Conservation (phyloP, 2,888 invertebrate species). For the Pandemis corylana region DNA sequence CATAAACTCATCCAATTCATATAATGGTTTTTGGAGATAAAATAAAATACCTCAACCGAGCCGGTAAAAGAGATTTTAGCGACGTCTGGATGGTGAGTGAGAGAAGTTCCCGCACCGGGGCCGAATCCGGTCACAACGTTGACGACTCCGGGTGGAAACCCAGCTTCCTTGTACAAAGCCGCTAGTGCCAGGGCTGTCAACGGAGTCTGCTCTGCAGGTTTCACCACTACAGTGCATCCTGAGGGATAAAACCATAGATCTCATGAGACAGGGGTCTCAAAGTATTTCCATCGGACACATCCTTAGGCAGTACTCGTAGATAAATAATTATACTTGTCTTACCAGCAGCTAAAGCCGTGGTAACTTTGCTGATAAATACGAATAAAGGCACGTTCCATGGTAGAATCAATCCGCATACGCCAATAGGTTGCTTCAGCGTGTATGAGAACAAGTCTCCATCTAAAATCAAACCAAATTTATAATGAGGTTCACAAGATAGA, state of each 20-base stretch:
- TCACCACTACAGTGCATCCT: conserved; percentile 93
- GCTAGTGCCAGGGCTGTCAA: conserved; percentile 94
- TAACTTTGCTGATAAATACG: conserved; percentile 96
- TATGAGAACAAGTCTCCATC: conserved; percentile 91
- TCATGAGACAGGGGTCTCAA: neutral
- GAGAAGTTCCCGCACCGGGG: conserved; percentile 89
- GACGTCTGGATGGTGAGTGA: conserved; percentile 89
- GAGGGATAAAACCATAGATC: neutral
- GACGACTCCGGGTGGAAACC: conserved; percentile 94
- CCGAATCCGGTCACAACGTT: conserved; percentile 96
- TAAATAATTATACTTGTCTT: conserved; percentile 13
- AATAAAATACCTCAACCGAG: conserved; percentile 60
- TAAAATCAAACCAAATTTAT: conserved; percentile 39
- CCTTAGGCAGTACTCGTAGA: no score
- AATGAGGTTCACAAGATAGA: no score
- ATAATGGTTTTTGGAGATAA: no score
- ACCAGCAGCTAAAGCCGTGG: conserved; percentile 86
- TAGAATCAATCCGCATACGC: conserved; percentile 93
- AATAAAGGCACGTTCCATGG: conserved; percentile 96
- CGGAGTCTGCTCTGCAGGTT: conserved; percentile 97
- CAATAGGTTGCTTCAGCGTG: conserved; percentile 85
- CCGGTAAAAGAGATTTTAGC: conserved; percentile 93
- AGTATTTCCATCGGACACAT: neutral
- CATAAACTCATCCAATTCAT: no score
- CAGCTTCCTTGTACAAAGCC: conserved; percentile 92